Evolutionary conservation across 2,888 invertebrate species (phyloP).

Genomic region (Eueremaeus valkanovi): DNA sequence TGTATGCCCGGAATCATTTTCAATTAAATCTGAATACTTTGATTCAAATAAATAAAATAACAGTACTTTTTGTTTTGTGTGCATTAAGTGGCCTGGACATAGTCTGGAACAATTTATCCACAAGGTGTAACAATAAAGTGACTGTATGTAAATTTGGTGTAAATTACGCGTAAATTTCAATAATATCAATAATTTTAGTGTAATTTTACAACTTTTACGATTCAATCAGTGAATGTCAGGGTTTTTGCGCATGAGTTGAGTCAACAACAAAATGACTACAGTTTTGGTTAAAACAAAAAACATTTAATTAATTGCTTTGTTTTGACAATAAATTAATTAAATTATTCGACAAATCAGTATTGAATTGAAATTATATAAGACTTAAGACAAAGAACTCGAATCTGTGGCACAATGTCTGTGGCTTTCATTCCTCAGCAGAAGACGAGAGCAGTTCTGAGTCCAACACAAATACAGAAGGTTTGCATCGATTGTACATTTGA

Average conservation of each 20-base stretch:
- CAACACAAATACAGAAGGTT: constrained; percentile 76
- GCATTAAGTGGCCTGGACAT: too few species aligned
- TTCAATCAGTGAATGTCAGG: too few species aligned
- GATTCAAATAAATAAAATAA: too few species aligned
- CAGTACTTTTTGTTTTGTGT: too few species aligned
- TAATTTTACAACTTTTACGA: too few species aligned
- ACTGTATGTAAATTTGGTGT: too few species aligned
- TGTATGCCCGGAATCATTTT: too few species aligned
- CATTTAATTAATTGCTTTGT: background rate
- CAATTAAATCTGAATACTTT: too few species aligned
- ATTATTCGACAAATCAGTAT: background rate
- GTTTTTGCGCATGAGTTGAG: background rate
- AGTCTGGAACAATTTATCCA: too few species aligned
- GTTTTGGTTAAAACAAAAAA: background rate
- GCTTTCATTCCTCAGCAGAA: constrained; percentile 64
- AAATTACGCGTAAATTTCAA: too few species aligned
- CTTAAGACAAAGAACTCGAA: background rate
- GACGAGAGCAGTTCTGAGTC: constrained; percentile 69
- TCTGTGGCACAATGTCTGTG: constrained; percentile 61
- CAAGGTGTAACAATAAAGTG: too few species aligned
- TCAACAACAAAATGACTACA: background rate
- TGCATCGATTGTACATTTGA: constrained; percentile 38
- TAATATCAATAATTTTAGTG: too few species aligned
- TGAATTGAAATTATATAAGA: background rate
- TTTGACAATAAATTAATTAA: background rate